Percentiles rank a stretch among this genome's conserved stretches.
phyloP scores from a whole-genome alignment of 2,888 invertebrate genomes.

The Callosobruchus maculatus region DNA sequence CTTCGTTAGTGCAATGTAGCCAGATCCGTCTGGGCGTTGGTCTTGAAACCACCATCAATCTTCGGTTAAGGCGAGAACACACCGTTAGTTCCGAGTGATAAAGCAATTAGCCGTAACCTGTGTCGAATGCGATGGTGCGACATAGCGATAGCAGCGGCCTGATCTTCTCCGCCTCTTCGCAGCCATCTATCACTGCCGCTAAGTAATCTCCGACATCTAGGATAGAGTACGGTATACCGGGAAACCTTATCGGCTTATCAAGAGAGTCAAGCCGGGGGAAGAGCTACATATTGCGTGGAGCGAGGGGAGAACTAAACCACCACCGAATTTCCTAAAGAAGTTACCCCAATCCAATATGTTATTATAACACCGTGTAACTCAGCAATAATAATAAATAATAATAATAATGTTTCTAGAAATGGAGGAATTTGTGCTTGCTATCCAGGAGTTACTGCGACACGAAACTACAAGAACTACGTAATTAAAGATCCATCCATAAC shows the following conservation, averaged over 20 bases:
- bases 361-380: too few species aligned
- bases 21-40: neutral
- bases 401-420: too few species aligned
- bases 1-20: neutral
- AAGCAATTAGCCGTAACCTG: conserved; percentile 24
- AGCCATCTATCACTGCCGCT: neutral
- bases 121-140: conserved; percentile 4
- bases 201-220: neutral
- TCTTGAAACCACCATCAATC: neutral
- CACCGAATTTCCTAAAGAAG: too few species aligned
- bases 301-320: too few species aligned
- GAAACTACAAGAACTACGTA: too few species aligned
- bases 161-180: neutral
- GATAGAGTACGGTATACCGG: neutral
- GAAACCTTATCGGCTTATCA: neutral
- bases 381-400: too few species aligned
- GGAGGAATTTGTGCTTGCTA: too few species aligned
- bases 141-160: conserved; percentile 3
- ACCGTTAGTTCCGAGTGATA: conserved; percentile 21
- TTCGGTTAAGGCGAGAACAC: conserved; percentile 1
- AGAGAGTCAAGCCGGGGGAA: neutral
- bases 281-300: neutral
- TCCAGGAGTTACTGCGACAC: too few species aligned
- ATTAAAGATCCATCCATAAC: too few species aligned
- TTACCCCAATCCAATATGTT: too few species aligned